Percentiles rank a stretch among this genome's conserved stretches.
Conservation (phyloP, 2,797 vertebrate species). For the Amblyopsis hoosieri region DNA sequence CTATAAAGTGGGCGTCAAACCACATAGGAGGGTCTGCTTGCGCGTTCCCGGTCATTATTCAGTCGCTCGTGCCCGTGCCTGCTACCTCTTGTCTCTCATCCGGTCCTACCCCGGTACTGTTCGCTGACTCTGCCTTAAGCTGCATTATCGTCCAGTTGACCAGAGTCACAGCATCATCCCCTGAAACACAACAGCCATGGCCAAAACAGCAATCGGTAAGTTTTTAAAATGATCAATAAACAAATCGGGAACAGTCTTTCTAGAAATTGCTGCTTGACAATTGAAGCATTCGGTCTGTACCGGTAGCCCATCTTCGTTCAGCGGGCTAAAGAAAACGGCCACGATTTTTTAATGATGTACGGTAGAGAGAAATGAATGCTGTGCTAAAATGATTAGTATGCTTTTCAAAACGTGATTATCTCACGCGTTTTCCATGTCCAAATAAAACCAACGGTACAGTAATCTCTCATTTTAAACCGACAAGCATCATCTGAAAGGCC, state of each 20-base stretch:
- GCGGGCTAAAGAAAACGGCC: too few species aligned
- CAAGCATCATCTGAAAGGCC: conserved; percentile 21
- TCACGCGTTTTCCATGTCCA: background rate
- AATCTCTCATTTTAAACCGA: conserved; percentile 15
- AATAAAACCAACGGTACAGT: background rate
- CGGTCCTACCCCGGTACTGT: conserved; percentile 59
- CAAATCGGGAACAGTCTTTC: too few species aligned
- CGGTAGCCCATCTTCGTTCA: conserved; percentile 26
- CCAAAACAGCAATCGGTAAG: conserved; percentile 80
- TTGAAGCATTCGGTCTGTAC: conserved; percentile 25
- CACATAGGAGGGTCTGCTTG: conserved; percentile 56
- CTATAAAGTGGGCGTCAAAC: conserved; percentile 40
- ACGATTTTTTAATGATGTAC: too few species aligned
- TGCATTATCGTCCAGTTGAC: conserved; percentile 70
- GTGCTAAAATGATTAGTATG: background rate
- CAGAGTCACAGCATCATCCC: conserved; percentile 63
- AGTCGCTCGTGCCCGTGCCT: conserved; percentile 48
- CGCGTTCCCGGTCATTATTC: conserved; percentile 60
- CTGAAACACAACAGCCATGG: conserved; percentile 74
- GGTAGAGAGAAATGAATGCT: background rate
- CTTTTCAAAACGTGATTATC: background rate
- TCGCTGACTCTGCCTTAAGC: conserved; percentile 84
- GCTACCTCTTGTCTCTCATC: conserved; percentile 51
- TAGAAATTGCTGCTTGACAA: too few species aligned
- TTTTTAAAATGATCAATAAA: too few species aligned